A percentile compares a stretch with the other conserved stretches of the same genome.
Conservation (phyloP, 2,888 invertebrate species). For the Conchocele bisecta region DNA sequence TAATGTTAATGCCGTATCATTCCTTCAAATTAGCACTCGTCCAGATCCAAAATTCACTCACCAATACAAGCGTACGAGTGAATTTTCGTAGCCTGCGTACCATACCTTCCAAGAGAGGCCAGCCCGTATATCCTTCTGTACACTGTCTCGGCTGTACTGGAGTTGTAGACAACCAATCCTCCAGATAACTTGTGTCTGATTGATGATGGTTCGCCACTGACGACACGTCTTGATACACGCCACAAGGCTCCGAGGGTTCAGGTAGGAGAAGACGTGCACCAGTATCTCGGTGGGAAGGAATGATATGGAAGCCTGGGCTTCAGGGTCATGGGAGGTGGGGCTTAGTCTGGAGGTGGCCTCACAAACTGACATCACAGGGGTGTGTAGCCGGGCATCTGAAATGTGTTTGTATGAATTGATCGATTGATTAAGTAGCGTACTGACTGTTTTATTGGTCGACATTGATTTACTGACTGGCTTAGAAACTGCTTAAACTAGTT, state of each 20-base stretch:
- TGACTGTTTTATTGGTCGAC: too few relatives aligned
- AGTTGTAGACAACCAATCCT: conserved; percentile 48
- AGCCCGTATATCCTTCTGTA: conserved; percentile 37
- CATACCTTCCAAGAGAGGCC: conserved; percentile 61
- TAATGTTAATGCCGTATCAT: too few relatives aligned
- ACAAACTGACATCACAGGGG: conserved; percentile 6
- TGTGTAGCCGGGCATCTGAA: too few relatives aligned
- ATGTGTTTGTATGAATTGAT: too few relatives aligned
- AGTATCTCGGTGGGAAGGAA: conserved; percentile 57
- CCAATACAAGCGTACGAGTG: too few relatives aligned
- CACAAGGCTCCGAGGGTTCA: conserved; percentile 34
- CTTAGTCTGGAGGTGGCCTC: background rate
- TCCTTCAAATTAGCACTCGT: too few relatives aligned
- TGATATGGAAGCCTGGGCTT: background rate
- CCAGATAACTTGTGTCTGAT: conserved; percentile 55
- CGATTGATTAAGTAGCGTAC: too few relatives aligned
- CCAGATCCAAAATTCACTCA: too few relatives aligned
- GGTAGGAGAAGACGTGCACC: conserved; percentile 45
- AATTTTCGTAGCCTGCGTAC: background rate
- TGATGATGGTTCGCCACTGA: conserved; percentile 49
- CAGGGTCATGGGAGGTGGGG: background rate
- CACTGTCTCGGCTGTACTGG: conserved; percentile 23
- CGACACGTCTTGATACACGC: conserved; percentile 42
- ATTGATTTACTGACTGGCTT: too few relatives aligned
- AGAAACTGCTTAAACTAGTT: too few relatives aligned